Conservation (phyloP, 2,797 vertebrate species). For the Staurois parvus region DNA sequence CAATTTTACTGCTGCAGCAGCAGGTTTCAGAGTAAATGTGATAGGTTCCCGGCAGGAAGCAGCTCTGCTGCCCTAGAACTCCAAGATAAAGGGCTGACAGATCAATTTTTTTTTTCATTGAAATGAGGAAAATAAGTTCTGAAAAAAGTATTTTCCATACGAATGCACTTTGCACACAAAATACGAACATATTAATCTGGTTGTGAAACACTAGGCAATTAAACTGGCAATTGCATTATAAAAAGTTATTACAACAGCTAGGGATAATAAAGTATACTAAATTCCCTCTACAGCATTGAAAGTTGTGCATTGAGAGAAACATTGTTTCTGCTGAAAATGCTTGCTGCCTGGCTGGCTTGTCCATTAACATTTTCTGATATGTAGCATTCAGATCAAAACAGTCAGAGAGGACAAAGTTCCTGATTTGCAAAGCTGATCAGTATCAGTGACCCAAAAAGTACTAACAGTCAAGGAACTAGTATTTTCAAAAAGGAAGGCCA, state of each 20-base stretch:
- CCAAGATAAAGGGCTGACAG: constrained; percentile 48
- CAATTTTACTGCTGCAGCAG: constrained; percentile 48
- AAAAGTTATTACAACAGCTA: background rate
- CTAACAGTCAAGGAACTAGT: no score
- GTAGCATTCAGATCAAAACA: background rate
- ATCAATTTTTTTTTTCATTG: constrained; percentile 28
- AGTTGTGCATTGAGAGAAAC: background rate
- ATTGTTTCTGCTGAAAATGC: no score
- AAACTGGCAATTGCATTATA: background rate
- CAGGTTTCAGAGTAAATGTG: constrained; percentile 52
- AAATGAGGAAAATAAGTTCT: constrained; percentile 36
- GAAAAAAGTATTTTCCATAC: constrained; percentile 19
- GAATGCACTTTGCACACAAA: constrained; percentile 17
- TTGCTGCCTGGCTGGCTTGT: no score
- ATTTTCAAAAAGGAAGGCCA: no score
- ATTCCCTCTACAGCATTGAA: background rate
- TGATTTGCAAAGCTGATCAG: background rate
- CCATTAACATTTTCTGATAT: background rate
- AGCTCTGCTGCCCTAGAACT: constrained; percentile 42
- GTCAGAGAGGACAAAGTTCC: background rate
- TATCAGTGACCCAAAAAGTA: no score
- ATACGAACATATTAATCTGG: constrained; percentile 9
- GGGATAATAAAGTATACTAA: background rate
- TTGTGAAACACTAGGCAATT: background rate
- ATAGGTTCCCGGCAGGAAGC: constrained; percentile 48